These are phyloP conservation scores for Procambarus clarkii DNA, from an alignment of 1,140 invertebrate species.

Conservation along the genomic window DNA sequence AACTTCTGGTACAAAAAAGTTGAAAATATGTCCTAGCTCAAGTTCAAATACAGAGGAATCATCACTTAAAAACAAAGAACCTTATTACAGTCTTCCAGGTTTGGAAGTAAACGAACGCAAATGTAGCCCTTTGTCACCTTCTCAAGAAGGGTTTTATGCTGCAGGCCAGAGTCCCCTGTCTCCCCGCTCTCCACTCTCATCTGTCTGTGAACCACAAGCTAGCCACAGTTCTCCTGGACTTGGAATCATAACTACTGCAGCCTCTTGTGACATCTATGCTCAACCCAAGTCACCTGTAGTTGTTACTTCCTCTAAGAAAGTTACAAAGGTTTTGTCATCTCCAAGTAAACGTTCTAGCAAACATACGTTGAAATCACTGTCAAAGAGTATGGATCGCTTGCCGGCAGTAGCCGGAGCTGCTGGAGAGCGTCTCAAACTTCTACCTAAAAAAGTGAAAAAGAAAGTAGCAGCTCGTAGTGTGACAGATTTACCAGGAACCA, in stretches of 20 bases:
- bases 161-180: constrained; percentile 57
- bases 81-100: constrained; percentile 57
- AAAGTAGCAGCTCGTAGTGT: constrained; percentile 60
- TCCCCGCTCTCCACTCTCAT: constrained; percentile 55
- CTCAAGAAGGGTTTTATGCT: constrained; percentile 56
- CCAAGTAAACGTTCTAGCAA: constrained; percentile 63
- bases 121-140: constrained; percentile 56
- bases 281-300: constrained; percentile 60
- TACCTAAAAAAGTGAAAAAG: constrained; percentile 63
- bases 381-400: constrained; percentile 63
- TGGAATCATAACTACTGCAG: constrained; percentile 53
- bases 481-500: constrained; percentile 52
- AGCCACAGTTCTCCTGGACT: constrained; percentile 61
- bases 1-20: constrained; percentile 62
- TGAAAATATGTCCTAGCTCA: constrained; percentile 66
- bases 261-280: constrained; percentile 52
- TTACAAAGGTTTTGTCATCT: constrained; percentile 52
- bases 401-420: constrained; percentile 58
- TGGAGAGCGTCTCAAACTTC: constrained; percentile 56
- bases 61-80: constrained; percentile 44
- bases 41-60: constrained; percentile 56
- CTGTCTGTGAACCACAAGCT: constrained; percentile 59
- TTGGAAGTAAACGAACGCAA: constrained; percentile 54
- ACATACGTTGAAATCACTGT: constrained; percentile 57
- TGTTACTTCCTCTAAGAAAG: constrained; percentile 52